Base-by-base conservation (phyloP, 2,888 invertebrate genomes). In the Drosophila siamana region DNA sequence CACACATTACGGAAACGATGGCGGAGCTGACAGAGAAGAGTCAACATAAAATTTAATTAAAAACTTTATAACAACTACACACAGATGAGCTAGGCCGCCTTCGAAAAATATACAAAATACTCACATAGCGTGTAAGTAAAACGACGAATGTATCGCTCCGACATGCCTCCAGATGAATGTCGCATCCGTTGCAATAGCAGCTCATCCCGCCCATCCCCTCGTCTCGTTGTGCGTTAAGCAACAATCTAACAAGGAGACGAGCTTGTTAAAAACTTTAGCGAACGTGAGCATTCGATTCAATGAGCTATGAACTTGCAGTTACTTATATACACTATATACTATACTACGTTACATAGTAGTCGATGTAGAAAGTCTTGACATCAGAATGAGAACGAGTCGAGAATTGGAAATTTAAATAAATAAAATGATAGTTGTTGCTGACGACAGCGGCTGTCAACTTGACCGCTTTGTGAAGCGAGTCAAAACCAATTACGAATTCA, bases 1-100 rank as follows among this genome's bases (percentile, higher is more conserved):
- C 48, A 62, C 64, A 78, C 56, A 80, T 77, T 77, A 68, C 47
- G 50, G 50, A 52, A 48, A 50, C 28, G 28, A 33, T 36, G 74
- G 43, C 61, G 43, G 38, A 52, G 57, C 65, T 77, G 69, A 74
- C 70, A 67, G 59, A 68, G 62, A 74, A 77, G 66, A 86, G 79
- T 89, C 85, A 78, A 85, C 80, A 88, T 74, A 68, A 83, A 90
- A 89, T 89, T 90, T 89, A 89, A 89, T 90, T 90, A 90, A 89
- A 89, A 88, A 88, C 80, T 82, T 89, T 71, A 78, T 80, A 80
- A 73, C 76, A 89, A 88, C 84, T 80, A 54, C 54, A 54, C 54
- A 79, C 62, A 78, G 56, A 41, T 16, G 63, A 46, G 63, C 40
- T 46, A 59, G 40, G 68, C 61, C 75, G 71, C 55, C 63, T 64